phyloP scores from a whole-genome alignment of 2,797 vertebrate species.

The Tenualosa thibaudeaui region DNA sequence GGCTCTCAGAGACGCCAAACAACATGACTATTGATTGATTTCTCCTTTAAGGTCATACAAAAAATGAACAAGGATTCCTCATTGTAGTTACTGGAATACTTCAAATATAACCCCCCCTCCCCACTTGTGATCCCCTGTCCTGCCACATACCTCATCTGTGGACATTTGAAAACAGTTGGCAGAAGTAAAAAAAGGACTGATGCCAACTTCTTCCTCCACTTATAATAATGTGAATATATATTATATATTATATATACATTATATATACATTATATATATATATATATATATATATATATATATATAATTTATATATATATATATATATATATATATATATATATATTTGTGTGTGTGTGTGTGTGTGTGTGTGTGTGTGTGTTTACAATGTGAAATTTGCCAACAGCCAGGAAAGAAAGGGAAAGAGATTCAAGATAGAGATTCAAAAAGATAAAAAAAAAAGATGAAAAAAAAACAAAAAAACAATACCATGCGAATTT shows the following conservation, averaged over 20 bases:
- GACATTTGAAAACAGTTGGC: neutral
- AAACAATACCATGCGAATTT: neutral
- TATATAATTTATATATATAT: too few species aligned
- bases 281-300: too few species aligned
- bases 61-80: conserved; percentile 57
- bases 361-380: too few species aligned
- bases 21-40: too few species aligned
- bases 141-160: neutral
- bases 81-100: conserved; percentile 47
- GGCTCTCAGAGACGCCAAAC: too few species aligned
- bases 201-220: conserved; percentile 53
- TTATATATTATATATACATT: too few species aligned
- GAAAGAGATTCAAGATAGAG: too few species aligned
- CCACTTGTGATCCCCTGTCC: too few species aligned
- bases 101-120: neutral
- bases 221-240: too few species aligned
- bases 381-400: conserved; percentile 67
- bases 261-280: too few species aligned
- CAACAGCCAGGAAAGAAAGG: conserved; percentile 40
- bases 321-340: too few species aligned
- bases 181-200: neutral
- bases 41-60: conserved; percentile 57
- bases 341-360: too few species aligned
- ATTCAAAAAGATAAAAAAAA: neutral
- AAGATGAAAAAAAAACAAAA: neutral